phyloP scores from a whole-genome alignment of 2,113 vertebrate species.

The Lagopus muta region DNA sequence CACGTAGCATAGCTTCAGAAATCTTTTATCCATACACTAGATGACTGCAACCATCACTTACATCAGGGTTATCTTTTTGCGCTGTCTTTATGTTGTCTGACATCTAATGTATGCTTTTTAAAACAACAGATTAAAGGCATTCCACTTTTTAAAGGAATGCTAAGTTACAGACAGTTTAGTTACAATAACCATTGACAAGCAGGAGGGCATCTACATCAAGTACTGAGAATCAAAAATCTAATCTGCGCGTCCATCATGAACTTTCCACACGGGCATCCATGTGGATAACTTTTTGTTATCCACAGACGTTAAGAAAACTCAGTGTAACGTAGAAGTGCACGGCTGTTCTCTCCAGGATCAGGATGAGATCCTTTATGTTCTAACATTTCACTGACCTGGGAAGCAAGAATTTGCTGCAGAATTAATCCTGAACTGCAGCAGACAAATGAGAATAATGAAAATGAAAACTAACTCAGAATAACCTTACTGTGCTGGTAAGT shows the following conservation, averaged over 20 bases:
- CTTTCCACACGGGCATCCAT: background rate
- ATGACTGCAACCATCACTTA: conserved; percentile 18
- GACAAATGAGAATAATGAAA: conserved; percentile 8
- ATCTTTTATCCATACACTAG: conserved; percentile 32
- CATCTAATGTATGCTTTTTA: background rate
- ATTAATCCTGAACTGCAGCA: background rate
- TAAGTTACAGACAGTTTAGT: background rate
- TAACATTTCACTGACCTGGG: background rate
- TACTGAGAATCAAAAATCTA: background rate
- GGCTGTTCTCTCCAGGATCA: background rate
- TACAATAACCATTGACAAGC: background rate
- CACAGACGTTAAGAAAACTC: background rate
- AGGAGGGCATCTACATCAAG: background rate
- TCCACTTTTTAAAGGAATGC: conserved; percentile 1
- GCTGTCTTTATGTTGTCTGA: conserved; percentile 6
- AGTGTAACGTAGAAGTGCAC: background rate
- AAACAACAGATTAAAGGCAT: conserved; percentile 3
- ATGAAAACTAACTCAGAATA: background rate
- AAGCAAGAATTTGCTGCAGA: conserved; percentile 8
- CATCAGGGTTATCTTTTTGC: background rate
- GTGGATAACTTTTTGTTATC: background rate
- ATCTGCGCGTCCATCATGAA: background rate
- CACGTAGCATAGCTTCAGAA: conserved; percentile 26
- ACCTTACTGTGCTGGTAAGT: conserved; percentile 13
- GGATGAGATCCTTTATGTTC: background rate